Base-by-base conservation (phyloP, 2,113 vertebrate genomes). In the Gallinago paraguaiae region DNA sequence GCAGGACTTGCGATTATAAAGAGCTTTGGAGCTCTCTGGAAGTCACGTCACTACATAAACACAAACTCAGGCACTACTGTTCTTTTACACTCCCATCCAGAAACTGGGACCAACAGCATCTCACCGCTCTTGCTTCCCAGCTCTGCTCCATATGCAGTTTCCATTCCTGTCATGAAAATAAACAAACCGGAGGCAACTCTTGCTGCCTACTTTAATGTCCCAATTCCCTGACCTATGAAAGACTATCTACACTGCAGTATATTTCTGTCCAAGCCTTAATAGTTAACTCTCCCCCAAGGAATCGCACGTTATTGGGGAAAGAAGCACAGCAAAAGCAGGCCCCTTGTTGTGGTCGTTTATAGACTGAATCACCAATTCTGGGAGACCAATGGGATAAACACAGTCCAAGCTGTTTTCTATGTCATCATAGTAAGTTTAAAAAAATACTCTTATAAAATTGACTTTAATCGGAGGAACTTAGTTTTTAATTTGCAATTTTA, bases 401-500 rank as follows among this genome's bases (percentile, higher is more conserved):
- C 0, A 9, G 64, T 41, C 86, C 77, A 46, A 83, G 77, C 19
- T 18, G 18, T 59, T 94, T 92, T 84, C 72, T 81, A 4, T 25
- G 86, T 82, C 77, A 79, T 78, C 87, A 81, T 2, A 70, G 67
- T 45, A 83, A 94, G 72, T 87, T 89, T 37, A 60, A 96, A 78
- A 57, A n/a, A 82, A n/a, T 7, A 2, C 46, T 86, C 24, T 84
- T 96, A 84, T 68, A 68, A 85, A 95, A 95, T 4, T 8, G 39
- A 76, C 56, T 84, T 91, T 89, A 95, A 96, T 86, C 57, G 12
- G 53, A 93, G 63, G 6, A 88, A 63, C 74, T 89, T 92, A 92
- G 92, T 92, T 93, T 59, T 82, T 80, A 89, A 97, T 95, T 97
- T 97, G 63, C 94, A 90, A 80, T 95, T 97, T 96, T 94, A 93